A percentile compares a stretch with the other conserved stretches of the same genome.
These are phyloP conservation scores for Oegoconia quadripuncta DNA, from an alignment of 2,888 invertebrate species.

Conservation along the genomic window DNA sequence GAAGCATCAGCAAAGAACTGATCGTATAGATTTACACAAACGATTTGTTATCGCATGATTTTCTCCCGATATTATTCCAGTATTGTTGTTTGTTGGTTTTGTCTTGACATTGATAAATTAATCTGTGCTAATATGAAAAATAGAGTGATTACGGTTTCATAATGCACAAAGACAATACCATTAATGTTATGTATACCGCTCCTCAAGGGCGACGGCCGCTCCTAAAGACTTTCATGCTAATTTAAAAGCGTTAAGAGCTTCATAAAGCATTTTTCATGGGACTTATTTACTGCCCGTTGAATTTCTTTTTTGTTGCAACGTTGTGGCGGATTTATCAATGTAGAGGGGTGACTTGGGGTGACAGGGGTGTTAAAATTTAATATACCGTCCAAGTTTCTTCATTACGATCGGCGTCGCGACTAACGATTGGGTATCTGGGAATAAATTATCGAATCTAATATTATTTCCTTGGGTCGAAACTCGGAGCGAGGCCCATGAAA, in stretches of 20 bases:
- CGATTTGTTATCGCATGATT: slow-evolving; percentile 5
- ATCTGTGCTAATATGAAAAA: slow-evolving; percentile 9
- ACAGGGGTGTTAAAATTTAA: neutral
- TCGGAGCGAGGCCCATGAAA: too few relatives aligned
- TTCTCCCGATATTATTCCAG: neutral
- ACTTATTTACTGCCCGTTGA: neutral
- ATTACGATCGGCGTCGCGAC: neutral
- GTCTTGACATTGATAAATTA: slow-evolving; percentile 12
- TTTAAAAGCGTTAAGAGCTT: neutral
- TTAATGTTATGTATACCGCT: slow-evolving; percentile 10
- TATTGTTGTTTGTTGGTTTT: slow-evolving; percentile 7
- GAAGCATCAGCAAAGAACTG: slow-evolving; percentile 15
- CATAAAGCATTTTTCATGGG: slow-evolving; percentile 2
- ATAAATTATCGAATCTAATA: too few relatives aligned
- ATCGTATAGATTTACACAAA: slow-evolving; percentile 17
- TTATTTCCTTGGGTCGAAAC: too few relatives aligned
- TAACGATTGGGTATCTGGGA: neutral
- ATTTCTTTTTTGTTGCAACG: neutral
- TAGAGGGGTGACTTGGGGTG: neutral
- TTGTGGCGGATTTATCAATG: neutral
- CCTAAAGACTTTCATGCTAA: slow-evolving; percentile 2
- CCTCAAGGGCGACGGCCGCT: slow-evolving; percentile 4
- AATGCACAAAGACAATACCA: slow-evolving; percentile 11
- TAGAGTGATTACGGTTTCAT: slow-evolving; percentile 8
- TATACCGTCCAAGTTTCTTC: neutral